phyloP scores from a whole-genome alignment of 2,888 invertebrate species.

The Ophioninae sp. region DNA sequence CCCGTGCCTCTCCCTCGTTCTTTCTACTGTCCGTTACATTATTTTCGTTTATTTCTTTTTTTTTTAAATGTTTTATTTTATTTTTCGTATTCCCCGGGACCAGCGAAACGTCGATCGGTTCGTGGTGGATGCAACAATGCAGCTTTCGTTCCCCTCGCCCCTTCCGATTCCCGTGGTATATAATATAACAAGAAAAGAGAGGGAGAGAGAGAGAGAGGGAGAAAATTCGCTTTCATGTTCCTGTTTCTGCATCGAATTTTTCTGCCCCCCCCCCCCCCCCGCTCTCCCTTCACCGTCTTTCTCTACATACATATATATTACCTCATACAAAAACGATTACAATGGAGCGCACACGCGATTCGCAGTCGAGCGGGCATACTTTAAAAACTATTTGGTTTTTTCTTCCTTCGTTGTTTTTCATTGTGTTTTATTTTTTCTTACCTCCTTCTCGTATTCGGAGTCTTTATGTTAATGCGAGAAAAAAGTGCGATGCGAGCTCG shows the following conservation, averaged over 20 bases:
- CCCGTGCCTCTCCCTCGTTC: conserved; percentile 24
- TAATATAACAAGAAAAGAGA: conserved; percentile 40
- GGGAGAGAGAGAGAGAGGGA: conserved; percentile 23
- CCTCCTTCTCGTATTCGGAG: conserved; percentile 39
- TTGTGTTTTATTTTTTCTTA: no score
- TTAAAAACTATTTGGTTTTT: conserved; percentile 30
- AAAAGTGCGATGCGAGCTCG: conserved; percentile 46
- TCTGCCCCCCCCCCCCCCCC: conserved; percentile 57
- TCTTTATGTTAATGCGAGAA: conserved; percentile 65
- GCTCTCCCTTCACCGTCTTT: conserved; percentile 5
- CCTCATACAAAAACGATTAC: conserved; percentile 55
- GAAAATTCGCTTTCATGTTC: conserved; percentile 33
- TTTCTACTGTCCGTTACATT: conserved; percentile 46
- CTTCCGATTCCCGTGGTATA: conserved; percentile 38
- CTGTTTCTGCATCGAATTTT: conserved; percentile 31
- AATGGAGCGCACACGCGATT: conserved; percentile 58
- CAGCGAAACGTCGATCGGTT: conserved; percentile 58
- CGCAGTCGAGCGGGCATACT: conserved; percentile 35
- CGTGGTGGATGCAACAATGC: conserved; percentile 57
- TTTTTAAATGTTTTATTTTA: conserved; percentile 30
- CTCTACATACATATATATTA: conserved; percentile 1
- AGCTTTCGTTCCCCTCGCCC: conserved; percentile 27
- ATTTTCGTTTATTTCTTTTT: conserved; percentile 34
- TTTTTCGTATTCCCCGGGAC: conserved; percentile 48
- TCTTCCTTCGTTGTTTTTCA: conserved; percentile 42